Evolutionary conservation across 2,113 vertebrate genomes (phyloP), one percentile per base, ranked within the genome.

Genomic region (Microtus pennsylvanicus): DNA sequence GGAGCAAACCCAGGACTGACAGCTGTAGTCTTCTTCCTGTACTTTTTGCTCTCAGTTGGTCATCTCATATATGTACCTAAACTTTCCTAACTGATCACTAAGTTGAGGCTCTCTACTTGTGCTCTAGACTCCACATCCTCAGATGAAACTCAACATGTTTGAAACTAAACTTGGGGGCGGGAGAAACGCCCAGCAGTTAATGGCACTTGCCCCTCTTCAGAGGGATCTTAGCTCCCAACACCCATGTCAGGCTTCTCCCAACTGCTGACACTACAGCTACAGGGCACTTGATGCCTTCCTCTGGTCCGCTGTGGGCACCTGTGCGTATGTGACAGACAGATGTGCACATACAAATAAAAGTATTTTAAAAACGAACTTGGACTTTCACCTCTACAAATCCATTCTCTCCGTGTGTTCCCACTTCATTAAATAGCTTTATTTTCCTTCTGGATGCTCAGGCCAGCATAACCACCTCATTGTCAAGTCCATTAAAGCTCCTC

Each of bases 21-120:
- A 90, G 75, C 52, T 38, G 50, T 75, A 82, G 74, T 61, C 80
- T 52, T 96, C 47, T 87, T 87, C n/a, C 26, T 47, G 42, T 92
- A 83, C 87, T 78, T 65, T 94, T 93, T 85, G 80, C 83, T 91
- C 12, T 58, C 45, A 76, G 74, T 26, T 63, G 70, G 52, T 96
- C 26, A 47, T 67, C 28, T 67, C 82, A 47, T 87, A 42, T 80
- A 7, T 91, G 47, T 21, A 72, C 67, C 70, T 97, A 83, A 93
- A 55, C 92, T 91, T 82, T 67, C 4, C 87, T 35, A 38, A 45
- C 35, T 92, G n/a, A 82, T 58, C 89, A 33, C 67, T 14, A 50
- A 69, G 55, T 28, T 42, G 81, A 42, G 55, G 24, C 24, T 81
- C 12, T 87, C 14, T 67, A 28, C 91, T 67, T 76, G 72, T 45